Conservation (phyloP, 92 coral and sea anemone genomes). For the Paragorgia papillata region DNA sequence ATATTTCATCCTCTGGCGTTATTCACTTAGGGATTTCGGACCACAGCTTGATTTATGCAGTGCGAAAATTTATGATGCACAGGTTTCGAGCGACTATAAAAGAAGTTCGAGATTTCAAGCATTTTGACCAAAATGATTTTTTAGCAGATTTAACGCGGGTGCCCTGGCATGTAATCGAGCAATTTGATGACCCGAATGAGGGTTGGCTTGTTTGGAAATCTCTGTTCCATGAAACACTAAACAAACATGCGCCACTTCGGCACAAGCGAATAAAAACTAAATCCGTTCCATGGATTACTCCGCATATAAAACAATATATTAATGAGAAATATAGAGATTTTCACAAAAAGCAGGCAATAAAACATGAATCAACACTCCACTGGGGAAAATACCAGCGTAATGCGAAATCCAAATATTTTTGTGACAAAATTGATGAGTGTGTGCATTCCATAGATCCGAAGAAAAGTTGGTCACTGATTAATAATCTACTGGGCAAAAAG, state of each 20-base stretch:
- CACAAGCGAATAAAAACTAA: conserved; percentile 13
- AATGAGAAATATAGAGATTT: conserved; percentile 24
- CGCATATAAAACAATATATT: conserved; percentile 2
- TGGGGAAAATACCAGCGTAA: conserved; percentile 47
- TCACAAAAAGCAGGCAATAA: conserved; percentile 27
- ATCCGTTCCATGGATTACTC: conserved; percentile 34
- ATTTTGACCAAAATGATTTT: conserved; percentile 39
- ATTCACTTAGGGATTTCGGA: neutral
- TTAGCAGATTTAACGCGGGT: conserved; percentile 25
- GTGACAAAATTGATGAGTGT: conserved; percentile 46
- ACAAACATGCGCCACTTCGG: conserved; percentile 36
- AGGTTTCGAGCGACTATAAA: conserved; percentile 15
- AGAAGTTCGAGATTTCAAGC: conserved; percentile 44
- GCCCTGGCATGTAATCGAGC: conserved; percentile 28
- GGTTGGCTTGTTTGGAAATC: conserved; percentile 55
- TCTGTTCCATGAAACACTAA: conserved; percentile 21
- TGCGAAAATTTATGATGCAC: conserved; percentile 14
- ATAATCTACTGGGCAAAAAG: neutral
- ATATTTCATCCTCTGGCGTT: neutral
- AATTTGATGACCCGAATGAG: conserved; percentile 30
- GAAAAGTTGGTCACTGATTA: conserved; percentile 26
- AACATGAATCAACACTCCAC: conserved; percentile 7
- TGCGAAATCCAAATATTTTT: conserved; percentile 42
- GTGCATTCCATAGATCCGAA: neutral
- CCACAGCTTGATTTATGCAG: conserved; percentile 18